Evolutionary conservation across 2,113 vertebrate species (phyloP), one percentile per base, ranked within the genome.

Genomic region (Passer domesticus): DNA sequence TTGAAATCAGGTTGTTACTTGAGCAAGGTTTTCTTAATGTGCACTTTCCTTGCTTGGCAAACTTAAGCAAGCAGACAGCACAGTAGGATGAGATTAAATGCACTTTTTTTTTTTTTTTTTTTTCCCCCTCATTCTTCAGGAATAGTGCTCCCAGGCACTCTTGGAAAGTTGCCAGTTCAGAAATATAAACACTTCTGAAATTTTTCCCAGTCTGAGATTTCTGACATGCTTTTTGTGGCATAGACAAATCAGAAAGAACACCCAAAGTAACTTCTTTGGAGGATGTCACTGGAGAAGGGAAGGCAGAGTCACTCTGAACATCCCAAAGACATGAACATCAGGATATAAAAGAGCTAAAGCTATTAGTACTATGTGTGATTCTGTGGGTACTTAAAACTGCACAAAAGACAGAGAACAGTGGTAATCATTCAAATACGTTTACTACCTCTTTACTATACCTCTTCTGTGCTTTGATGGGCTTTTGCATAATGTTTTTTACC

Each of bases 281-380:
- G 35, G 13, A n/a, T 59, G 55, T 62, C 11, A 1, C 15, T 62
- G 59, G 20, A 67, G 43, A 78, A 89, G 22, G 27, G 37, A 70
- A 30, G 6, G 14, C 24, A 77, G 31, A 18, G 15, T 73, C 55
- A 63, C 9, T 25, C 28, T 53, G 49, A 76, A 69, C 37, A 66
- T 56, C 25, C 15, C 30, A 53, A 33, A 62, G 12, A 16, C 2
- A 1, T 0, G 4, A 68, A 55, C 0, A 0, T 56, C 39, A 46
- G 13, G 3, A 4, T 49, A 58, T 41, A 33, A 70, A 83, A 77
- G 46, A n/a, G 6, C 23, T 69, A 46, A 53, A 77, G 13, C 9
- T 33, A 9, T 87, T 94, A 7, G 16, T n/a, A 28, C 9, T 69
- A 64, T 49, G 12, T 77, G 20, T 58, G 37, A 49, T 46, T 78